phyloP scores from a whole-genome alignment of 1,140 invertebrate genomes.

The Drosophila leontia region DNA sequence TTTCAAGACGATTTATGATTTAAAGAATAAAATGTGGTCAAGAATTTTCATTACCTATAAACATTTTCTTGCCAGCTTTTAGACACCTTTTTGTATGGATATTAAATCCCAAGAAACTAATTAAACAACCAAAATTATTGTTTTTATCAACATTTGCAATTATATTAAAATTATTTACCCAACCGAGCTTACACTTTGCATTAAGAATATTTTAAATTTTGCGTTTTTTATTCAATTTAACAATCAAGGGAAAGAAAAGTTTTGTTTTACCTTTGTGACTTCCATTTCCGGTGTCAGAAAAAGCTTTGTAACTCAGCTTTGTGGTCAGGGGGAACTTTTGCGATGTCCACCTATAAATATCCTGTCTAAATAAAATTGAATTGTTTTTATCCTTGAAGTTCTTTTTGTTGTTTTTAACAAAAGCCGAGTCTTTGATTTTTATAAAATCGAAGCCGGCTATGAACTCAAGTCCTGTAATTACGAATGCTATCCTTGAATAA shows the following conservation, averaged over 20 bases:
- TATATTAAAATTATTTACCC: no score
- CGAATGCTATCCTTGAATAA: not conserved
- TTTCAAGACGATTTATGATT: not conserved
- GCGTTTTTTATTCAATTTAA: not conserved
- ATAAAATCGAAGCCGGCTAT: no score
- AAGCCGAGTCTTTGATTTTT: no score
- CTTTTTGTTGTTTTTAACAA: no score
- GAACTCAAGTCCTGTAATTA: no score
- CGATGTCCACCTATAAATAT: not conserved
- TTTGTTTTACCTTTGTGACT: not conserved
- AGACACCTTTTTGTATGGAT: no score
- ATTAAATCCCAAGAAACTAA: no score
- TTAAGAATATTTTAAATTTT: not conserved
- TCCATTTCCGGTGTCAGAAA: slow-evolving; percentile 1
- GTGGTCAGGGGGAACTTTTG: slow-evolving; percentile 3
- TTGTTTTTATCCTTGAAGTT: not conserved
- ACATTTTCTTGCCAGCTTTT: no score
- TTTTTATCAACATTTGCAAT: no score
- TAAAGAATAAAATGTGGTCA: not conserved
- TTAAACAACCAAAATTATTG: no score
- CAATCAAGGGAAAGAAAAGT: not conserved
- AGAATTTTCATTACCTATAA: not conserved
- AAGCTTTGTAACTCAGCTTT: not conserved
- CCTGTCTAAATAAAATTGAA: no score
- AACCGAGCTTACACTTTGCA: no score